Percentiles rank a stretch among this genome's conserved stretches.
phyloP scores from a whole-genome alignment of 2,113 vertebrate species.

The Sphyrna mokarran region DNA sequence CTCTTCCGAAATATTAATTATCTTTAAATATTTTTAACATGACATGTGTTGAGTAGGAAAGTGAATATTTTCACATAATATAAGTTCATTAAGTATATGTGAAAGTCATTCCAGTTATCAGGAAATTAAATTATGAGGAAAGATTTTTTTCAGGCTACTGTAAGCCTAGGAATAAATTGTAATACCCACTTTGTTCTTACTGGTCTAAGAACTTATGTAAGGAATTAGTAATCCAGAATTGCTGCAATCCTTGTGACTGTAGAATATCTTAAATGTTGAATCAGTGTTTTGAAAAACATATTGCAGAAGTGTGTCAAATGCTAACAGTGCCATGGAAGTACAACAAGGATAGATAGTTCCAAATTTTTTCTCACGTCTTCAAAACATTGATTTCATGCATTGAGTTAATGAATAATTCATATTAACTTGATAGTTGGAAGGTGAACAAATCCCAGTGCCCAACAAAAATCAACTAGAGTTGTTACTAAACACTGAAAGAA shows the following conservation, averaged over 20 bases:
- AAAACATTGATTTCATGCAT: not conserved
- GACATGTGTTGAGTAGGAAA: not conserved
- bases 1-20: not conserved
- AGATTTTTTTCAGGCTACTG: not conserved
- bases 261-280: not conserved
- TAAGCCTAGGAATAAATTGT: not conserved
- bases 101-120: not conserved
- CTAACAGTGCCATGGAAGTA: not conserved
- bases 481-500: not conserved
- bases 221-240: not conserved
- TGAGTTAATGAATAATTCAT: not conserved
- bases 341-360: not conserved
- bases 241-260: not conserved
- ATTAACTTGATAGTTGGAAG: not conserved
- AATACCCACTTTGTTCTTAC: not conserved
- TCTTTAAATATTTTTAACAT: not conserved
- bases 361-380: not conserved
- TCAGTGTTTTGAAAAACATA: not conserved
- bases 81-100: not conserved
- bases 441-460: constrained; percentile 11
- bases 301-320: not conserved
- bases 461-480: not conserved
- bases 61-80: not conserved
- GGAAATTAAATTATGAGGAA: not conserved
- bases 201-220: not conserved